Conservation (phyloP, 1,140 invertebrate species). For the Heliconius eleuchia region DNA sequence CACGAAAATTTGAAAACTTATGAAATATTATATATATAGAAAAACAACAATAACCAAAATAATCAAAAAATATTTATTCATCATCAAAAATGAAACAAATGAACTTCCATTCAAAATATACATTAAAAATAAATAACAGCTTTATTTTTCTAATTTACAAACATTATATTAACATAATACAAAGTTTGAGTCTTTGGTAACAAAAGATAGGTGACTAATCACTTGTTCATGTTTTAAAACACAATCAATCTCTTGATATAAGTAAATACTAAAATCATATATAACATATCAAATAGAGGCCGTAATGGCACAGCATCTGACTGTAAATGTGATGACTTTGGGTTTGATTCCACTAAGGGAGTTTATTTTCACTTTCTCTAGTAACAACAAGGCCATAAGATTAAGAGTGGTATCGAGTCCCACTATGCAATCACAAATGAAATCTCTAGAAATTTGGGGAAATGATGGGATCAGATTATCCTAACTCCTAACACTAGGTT, state of each 20-base stretch:
- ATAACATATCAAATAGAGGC: constrained; percentile 15
- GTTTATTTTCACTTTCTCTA: too few relatives aligned
- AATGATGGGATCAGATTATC: too few relatives aligned
- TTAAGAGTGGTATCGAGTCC: too few relatives aligned
- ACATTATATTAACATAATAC: constrained; percentile 35
- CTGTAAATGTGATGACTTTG: too few relatives aligned
- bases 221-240: constrained; percentile 42
- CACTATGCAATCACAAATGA: too few relatives aligned
- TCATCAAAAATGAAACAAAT: constrained; percentile 14
- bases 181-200: constrained; percentile 56
- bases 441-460: too few relatives aligned
- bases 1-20: constrained; percentile 1
- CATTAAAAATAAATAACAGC: constrained; percentile 39
- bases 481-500: too few relatives aligned
- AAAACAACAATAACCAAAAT: constrained; percentile 22
- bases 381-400: too few relatives aligned
- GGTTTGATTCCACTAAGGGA: too few relatives aligned
- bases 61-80: constrained; percentile 27
- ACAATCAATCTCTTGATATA: constrained; percentile 28
- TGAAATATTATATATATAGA: constrained; percentile 15
- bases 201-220: constrained; percentile 43
- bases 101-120: constrained; percentile 19
- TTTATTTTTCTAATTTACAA: constrained; percentile 28
- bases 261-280: constrained; percentile 33
- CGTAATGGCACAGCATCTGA: too few relatives aligned